Conservation (phyloP, 2,888 invertebrate genomes). For the Drosophila putrida region DNA sequence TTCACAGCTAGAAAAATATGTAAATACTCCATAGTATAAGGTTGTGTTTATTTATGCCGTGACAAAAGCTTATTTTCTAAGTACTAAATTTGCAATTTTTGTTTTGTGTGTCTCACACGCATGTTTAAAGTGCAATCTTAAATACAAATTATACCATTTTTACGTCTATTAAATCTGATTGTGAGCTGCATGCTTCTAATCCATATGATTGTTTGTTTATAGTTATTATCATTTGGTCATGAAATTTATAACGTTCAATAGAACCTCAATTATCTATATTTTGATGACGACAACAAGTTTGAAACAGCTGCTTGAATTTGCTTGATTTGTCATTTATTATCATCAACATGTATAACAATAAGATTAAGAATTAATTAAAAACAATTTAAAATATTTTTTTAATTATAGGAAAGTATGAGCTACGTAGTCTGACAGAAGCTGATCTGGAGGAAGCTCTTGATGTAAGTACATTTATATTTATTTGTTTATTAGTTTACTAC, state of each 20-base stretch:
- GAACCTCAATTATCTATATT: background rate
- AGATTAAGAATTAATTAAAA: background rate
- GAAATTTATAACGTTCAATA: background rate
- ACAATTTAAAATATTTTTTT: background rate
- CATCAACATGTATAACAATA: background rate
- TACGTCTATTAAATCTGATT: background rate
- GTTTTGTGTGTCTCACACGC: constrained; percentile 6
- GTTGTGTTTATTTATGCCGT: background rate
- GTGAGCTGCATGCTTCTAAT: constrained; percentile 6
- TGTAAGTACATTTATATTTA: constrained; percentile 84
- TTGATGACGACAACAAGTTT: background rate
- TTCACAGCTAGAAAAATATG: background rate
- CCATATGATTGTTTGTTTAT: background rate
- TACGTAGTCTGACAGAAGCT: constrained; percentile 87
- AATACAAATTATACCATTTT: constrained; percentile 2
- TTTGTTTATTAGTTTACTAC: background rate
- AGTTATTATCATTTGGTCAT: background rate
- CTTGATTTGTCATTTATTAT: background rate
- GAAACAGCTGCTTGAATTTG: background rate
- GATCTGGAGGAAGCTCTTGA: constrained; percentile 88
- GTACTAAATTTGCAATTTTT: background rate
- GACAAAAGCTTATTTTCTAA: background rate
- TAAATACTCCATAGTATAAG: background rate
- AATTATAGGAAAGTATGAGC: constrained; percentile 87
- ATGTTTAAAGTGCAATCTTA: constrained; percentile 1